Conservation (phyloP, 2,888 invertebrate genomes). For the Lasioglossum pauxillum region DNA sequence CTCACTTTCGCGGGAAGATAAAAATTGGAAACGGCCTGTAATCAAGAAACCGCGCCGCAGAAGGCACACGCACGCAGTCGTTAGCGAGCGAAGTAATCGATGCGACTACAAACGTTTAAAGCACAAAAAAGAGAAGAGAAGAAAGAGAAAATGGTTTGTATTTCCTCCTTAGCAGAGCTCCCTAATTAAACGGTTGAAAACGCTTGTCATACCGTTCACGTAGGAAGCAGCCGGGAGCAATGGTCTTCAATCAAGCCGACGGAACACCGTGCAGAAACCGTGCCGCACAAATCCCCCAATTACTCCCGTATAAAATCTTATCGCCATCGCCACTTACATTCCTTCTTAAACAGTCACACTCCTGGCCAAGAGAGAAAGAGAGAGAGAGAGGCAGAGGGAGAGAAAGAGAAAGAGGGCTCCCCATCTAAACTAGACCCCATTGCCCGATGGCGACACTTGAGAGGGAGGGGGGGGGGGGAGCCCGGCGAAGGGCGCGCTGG, state of each 20-base stretch:
- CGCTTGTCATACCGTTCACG: conserved; percentile 9
- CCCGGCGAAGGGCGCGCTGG: background rate
- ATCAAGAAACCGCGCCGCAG: background rate
- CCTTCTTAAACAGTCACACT: conserved; percentile 7
- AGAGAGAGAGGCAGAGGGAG: background rate
- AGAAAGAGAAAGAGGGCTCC: background rate
- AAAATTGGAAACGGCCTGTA: background rate
- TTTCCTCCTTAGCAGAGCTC: background rate
- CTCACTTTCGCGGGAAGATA: background rate
- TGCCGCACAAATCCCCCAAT: conserved; percentile 8
- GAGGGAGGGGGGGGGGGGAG: background rate
- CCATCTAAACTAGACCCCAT: background rate
- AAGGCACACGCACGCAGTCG: background rate
- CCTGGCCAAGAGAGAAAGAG: background rate
- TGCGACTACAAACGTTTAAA: background rate
- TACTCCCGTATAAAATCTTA: conserved; percentile 6
- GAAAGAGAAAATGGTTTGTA: background rate
- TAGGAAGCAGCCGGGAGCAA: conserved; percentile 5
- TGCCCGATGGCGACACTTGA: conserved; percentile 5
- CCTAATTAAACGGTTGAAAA: conserved; percentile 7
- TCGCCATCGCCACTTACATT: conserved; percentile 5
- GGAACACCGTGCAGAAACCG: background rate
- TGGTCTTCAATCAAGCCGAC: conserved; percentile 6
- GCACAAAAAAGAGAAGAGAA: background rate
- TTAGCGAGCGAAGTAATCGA: background rate